Percentiles rank a stretch among this genome's conserved stretches.
Conservation (phyloP, 2,113 vertebrate species). For the Protobothrops mucrosquamatus region DNA sequence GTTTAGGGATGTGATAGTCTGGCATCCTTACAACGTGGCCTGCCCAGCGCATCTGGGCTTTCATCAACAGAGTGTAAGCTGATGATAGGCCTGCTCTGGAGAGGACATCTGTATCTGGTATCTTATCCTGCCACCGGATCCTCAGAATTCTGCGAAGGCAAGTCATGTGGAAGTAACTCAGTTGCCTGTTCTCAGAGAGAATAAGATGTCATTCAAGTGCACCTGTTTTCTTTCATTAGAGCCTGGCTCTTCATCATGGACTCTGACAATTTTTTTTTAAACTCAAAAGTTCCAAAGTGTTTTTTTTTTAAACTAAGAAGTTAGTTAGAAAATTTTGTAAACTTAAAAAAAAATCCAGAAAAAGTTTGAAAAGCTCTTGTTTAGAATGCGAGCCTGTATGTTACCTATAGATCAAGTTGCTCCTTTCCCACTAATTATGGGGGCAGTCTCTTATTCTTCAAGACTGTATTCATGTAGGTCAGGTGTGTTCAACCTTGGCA, state of each 20-base stretch:
- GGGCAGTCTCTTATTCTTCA: background rate
- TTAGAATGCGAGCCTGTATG: background rate
- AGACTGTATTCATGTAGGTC: background rate
- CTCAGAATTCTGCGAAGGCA: too few species aligned
- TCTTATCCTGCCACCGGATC: too few species aligned
- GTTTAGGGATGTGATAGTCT: too few species aligned
- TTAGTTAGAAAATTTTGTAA: background rate
- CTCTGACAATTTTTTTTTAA: background rate
- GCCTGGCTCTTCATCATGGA: background rate
- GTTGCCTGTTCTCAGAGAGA: background rate
- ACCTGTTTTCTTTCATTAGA: background rate
- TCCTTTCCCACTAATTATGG: background rate
- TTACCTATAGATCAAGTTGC: background rate
- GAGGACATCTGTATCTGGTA: too few species aligned
- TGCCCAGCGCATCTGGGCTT: too few species aligned
- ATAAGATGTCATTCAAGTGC: background rate
- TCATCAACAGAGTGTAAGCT: too few species aligned
- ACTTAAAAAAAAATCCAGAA: background rate
- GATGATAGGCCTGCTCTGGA: too few species aligned
- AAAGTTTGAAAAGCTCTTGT: too few species aligned
- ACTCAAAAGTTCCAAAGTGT: background rate
- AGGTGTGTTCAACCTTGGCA: background rate
- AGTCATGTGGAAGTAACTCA: too few species aligned
- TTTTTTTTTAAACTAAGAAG: background rate
- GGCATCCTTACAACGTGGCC: too few species aligned